Base-by-base conservation (phyloP, 2,113 vertebrate species). In the Promerops cafer region DNA sequence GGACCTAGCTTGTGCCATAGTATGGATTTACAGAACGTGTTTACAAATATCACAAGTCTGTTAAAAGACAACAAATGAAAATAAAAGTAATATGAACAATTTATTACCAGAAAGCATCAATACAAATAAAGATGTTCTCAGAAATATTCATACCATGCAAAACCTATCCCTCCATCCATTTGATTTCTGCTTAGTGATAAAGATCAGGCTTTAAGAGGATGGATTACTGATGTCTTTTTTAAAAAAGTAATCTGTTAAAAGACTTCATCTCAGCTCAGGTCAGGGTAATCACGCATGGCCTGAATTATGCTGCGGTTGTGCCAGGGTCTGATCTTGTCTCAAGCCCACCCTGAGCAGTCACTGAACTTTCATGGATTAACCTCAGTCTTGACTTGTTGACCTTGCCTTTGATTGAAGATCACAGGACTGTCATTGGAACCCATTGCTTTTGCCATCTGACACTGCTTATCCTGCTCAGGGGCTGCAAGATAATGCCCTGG, bases 251-350 rank as follows among this genome's bases (percentile, higher is more conserved):
- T 35, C 7, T 4, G 23, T 53, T 33, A 16, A 57, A 72, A 72
- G 11, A 2, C 3, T 84, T 1, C 0, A 0, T 77, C 78, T 81
- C 13, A n/a, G 7, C 61, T 77, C 22, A 69, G 30, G 30, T 16
- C 31, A 75, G 2, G 5, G 8, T 40, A 35, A 33, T 52, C 44
- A 44, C 21, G 13, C 30, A 47, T 24, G 11, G 13, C 15, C 33
- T 56, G 26, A 70, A 12, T 75, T 61, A 42, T 13, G 4, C 6
- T 35, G 3, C 37, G 15, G 2, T 33, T 68, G 9, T 66, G 42
- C 9, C 14, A 42, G 31, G 9, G 10, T 37, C 44, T 72, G 8
- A 4, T 68, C 20, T 8, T 63, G 9, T 63, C 64, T 77, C 35
- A 72, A 35, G 30, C 26, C 28, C 33, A 42, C 21, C 6, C 37